These are phyloP conservation scores for Lagorchestes hirsutus DNA, from an alignment of 2,797 vertebrate genomes.

Conservation along the genomic window DNA sequence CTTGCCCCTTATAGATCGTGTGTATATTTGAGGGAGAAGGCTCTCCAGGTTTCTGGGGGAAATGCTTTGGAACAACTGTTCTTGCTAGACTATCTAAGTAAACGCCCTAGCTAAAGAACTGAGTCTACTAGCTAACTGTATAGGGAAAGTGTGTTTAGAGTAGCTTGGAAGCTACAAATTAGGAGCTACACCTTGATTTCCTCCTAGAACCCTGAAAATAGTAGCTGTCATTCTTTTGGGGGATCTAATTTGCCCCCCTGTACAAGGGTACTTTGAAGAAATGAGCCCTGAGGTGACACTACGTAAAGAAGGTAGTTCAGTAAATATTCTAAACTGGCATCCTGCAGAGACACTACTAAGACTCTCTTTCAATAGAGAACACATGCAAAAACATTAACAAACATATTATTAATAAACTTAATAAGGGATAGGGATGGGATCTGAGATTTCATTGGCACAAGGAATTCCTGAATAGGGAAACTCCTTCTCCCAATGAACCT, in stretches of 20 bases:
- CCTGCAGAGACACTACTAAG: not conserved
- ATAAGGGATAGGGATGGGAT: not conserved
- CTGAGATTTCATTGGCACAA: not conserved
- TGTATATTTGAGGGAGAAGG: not conserved
- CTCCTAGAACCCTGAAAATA: not conserved
- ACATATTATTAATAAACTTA: constrained; percentile 1
- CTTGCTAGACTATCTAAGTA: not conserved
- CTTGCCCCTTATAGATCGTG: not conserved
- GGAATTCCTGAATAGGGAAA: not conserved
- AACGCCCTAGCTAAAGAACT: not conserved
- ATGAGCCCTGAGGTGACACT: not conserved
- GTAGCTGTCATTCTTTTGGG: not conserved
- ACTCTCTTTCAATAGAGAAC: constrained; percentile 29
- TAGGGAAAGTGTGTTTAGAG: not conserved
- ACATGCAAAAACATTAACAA: constrained; percentile 38
- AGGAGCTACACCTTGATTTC: not conserved
- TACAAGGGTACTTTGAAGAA: not conserved
- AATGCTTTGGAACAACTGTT: not conserved
- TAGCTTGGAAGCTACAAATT: not conserved
- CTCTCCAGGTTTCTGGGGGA: not conserved
- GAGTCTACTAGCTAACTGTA: not conserved
- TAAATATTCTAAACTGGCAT: not conserved
- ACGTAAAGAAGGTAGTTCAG: not conserved
- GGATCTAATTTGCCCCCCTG: not conserved
- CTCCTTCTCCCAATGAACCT: not conserved